Conservation (phyloP, 2,797 vertebrate genomes). For the Acipenser ruthenus region DNA sequence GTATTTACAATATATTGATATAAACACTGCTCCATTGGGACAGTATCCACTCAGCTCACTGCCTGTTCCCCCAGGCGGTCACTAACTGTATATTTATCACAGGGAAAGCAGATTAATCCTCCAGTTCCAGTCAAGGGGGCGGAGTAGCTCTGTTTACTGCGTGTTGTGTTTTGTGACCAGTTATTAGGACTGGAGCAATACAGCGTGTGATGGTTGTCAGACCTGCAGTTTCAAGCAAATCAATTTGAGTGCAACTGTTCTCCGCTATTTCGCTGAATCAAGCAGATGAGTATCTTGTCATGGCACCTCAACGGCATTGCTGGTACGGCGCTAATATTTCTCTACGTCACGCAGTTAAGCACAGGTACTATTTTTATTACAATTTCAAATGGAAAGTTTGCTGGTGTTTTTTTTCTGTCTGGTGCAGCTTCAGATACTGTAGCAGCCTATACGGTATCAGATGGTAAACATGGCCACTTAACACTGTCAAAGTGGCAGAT, state of each 20-base stretch:
- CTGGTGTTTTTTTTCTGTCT: no score
- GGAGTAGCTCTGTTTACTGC: constrained; percentile 41
- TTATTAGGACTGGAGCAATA: constrained; percentile 28
- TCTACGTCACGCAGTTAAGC: constrained; percentile 51
- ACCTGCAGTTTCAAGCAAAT: constrained; percentile 21
- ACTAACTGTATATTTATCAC: constrained; percentile 29
- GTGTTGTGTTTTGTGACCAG: constrained; percentile 27
- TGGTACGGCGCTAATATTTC: constrained; percentile 51
- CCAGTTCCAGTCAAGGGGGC: constrained; percentile 49
- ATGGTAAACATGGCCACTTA: no score
- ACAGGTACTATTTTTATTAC: constrained; percentile 45
- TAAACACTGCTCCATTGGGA: no score
- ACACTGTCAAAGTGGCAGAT: no score
- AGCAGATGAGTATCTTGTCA: constrained; percentile 51
- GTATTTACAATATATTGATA: no score
- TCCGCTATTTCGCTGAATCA: constrained; percentile 25
- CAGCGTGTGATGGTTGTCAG: constrained; percentile 18
- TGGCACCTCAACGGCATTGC: constrained; percentile 50
- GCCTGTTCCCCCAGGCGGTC: constrained; percentile 21
- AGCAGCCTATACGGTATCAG: no score
- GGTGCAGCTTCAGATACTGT: no score
- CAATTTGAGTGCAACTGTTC: constrained; percentile 25
- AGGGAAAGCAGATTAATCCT: constrained; percentile 51
- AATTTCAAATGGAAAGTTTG: no score
- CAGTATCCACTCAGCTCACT: not conserved